Base-by-base conservation (phyloP, 2,113 vertebrate species). In the Eleginops maclovinus region DNA sequence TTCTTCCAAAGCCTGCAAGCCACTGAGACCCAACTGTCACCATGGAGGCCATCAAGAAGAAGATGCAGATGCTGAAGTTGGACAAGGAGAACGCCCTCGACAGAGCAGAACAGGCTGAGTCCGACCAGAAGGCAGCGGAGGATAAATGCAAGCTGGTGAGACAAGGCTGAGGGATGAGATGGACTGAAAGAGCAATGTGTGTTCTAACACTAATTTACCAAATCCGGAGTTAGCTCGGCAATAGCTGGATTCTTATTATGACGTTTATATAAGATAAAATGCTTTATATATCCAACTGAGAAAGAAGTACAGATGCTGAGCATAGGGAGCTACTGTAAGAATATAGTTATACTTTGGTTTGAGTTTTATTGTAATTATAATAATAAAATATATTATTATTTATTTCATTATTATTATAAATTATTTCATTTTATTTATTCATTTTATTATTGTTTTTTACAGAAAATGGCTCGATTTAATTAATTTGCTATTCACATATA, bases 21-120 rank as follows among this genome's bases (percentile, higher is more conserved):
- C 3, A 44, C 81, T 43, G 17, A 85, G 50, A 9, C 51, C 55
- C 76, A 55, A 46, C 2, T 49, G 72, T 81, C 91, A 89, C 83
- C 91, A 99, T 99, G 98, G 97, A 99, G 85, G 98, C 98, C 83
- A 98, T 99, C 91, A 99, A 97, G 95, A 99, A 98, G 94, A 99
- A 99, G 94, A 99, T 99, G 97, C 97, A 99, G 94, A 98, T 98
- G 97, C 91, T 98, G 87, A 99, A 98, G 89, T 28, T 98, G 88
- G 98, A 99, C 94, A 98, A 97, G 92, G 97, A 99, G 94, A 98
- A 97, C 0, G 97, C 98, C 92, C 95, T 98, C 2, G 97, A 99
- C 93, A 92, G 97, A 11, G 97, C 98, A 0, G 97, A 98, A 72
- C 96, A 97, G 93, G 96, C 97, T 0, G 98, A 99, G 88, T 92